A percentile compares a stretch with the other conserved stretches of the same genome.
Evolutionary conservation across 2,888 invertebrate species (phyloP).

Genomic region (Andrena praecox): DNA sequence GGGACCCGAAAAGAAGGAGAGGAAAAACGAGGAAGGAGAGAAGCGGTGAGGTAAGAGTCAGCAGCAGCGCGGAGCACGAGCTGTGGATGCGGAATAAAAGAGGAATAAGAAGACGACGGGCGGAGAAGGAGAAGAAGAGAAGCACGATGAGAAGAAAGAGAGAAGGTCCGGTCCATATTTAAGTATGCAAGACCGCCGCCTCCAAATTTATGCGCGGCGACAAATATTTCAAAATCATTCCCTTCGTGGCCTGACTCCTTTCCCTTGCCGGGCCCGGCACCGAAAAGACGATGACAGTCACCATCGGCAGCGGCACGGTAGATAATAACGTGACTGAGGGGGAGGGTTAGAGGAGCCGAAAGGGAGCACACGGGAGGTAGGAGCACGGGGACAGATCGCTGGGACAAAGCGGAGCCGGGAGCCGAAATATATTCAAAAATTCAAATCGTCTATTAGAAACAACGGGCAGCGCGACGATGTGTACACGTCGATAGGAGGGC

Average conservation of each 20-base stretch:
- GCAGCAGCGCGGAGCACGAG: slow-evolving; percentile 63
- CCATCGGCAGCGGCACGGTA: slow-evolving; percentile 62
- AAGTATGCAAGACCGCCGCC: slow-evolving; percentile 82
- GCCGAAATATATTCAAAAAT: slow-evolving; percentile 80
- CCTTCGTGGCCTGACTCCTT: slow-evolving; percentile 44
- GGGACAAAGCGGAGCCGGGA: slow-evolving; percentile 68
- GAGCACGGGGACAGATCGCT: slow-evolving; percentile 49
- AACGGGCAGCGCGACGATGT: slow-evolving; percentile 72
- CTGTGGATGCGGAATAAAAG: slow-evolving; percentile 56
- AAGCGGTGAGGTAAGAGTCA: slow-evolving; percentile 74
- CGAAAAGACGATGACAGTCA: slow-evolving; percentile 58
- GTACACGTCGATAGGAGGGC: slow-evolving; percentile 66
- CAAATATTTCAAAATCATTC: slow-evolving; percentile 84
- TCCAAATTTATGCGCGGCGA: slow-evolving; percentile 83
- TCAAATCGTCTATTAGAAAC: slow-evolving; percentile 81
- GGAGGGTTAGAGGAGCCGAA: slow-evolving; percentile 33
- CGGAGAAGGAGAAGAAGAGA: slow-evolving; percentile 21
- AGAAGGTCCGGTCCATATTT: slow-evolving; percentile 80
- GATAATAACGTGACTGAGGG: slow-evolving; percentile 69
- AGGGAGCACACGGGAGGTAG: slow-evolving; percentile 44
- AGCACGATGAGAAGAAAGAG: slow-evolving; percentile 42
- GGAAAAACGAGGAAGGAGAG: slow-evolving; percentile 68
- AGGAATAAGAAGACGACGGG: slow-evolving; percentile 44
- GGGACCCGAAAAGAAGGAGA: slow-evolving; percentile 83
- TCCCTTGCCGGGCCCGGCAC: slow-evolving; percentile 26